Evolutionary conservation across 35 echinoderm and acorn worm genomes (phyloP).

Genomic region (Eucidaris tribuloides): DNA sequence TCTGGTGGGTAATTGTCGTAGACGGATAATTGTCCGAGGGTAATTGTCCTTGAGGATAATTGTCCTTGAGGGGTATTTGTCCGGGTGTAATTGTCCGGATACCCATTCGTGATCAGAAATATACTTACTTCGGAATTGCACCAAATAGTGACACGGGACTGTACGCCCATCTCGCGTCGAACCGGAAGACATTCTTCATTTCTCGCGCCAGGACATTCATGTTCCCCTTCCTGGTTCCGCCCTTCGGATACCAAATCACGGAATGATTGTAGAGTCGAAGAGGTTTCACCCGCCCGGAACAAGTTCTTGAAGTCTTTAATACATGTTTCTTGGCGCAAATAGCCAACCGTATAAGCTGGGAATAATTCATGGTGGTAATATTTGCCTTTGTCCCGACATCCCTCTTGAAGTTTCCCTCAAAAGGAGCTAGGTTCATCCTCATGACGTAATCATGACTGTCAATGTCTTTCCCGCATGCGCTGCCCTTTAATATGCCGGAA

Average conservation of each 20-base stretch:
- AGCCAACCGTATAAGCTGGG: background rate
- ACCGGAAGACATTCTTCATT: background rate
- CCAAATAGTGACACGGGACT: background rate
- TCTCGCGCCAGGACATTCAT: background rate
- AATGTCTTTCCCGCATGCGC: constrained; percentile 24
- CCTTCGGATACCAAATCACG: constrained; percentile 31
- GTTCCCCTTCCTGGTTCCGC: background rate
- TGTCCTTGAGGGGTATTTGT: too few relatives aligned
- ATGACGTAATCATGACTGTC: constrained; percentile 29
- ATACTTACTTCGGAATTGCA: background rate
- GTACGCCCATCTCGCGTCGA: background rate
- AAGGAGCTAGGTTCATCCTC: constrained; percentile 26
- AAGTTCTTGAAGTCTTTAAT: background rate
- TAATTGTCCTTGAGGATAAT: too few relatives aligned
- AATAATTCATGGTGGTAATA: constrained; percentile 10
- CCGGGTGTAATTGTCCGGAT: too few relatives aligned
- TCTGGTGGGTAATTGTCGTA: too few relatives aligned
- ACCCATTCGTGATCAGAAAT: too few relatives aligned
- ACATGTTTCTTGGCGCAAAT: background rate
- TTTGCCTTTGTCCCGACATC: constrained; percentile 36
- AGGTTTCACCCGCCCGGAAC: background rate
- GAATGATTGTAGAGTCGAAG: background rate
- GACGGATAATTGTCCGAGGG: too few relatives aligned
- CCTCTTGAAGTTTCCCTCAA: background rate
- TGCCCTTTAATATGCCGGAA: constrained; percentile 8